Evolutionary conservation across 2,888 invertebrate species (phyloP).

Genomic region (Drosophila siamana): DNA sequence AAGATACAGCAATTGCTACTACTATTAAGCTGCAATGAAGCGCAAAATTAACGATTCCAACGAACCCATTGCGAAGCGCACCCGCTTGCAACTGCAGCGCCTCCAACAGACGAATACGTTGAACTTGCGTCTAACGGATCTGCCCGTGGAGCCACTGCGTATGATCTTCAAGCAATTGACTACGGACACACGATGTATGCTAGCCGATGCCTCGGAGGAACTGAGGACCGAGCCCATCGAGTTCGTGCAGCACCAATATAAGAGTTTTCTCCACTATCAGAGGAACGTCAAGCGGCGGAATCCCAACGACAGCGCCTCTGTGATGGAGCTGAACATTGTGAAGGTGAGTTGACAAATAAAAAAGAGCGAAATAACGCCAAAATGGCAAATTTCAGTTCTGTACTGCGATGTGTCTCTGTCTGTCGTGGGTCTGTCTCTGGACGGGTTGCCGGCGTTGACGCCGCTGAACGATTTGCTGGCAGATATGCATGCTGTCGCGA

Average conservation of each 20-base stretch:
- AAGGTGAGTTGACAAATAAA: too few relatives aligned
- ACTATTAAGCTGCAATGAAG: slow-evolving; percentile 7
- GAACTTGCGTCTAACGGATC: slow-evolving; percentile 14
- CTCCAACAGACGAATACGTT: not conserved
- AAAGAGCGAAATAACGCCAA: too few relatives aligned
- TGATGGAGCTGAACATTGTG: too few relatives aligned
- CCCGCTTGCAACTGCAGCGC: not conserved
- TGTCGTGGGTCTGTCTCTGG: too few relatives aligned
- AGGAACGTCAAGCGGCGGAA: not conserved
- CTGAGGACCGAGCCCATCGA: slow-evolving; percentile 20
- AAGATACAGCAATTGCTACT: not conserved
- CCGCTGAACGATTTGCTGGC: slow-evolving; percentile 34
- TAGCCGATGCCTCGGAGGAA: slow-evolving; percentile 15
- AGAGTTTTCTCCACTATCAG: not conserved
- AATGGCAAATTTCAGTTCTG: not conserved
- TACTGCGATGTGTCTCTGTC: too few relatives aligned
- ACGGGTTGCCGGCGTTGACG: slow-evolving; percentile 32
- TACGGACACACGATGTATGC: not conserved
- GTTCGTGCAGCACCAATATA: slow-evolving; percentile 31
- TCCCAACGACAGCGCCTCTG: too few relatives aligned
- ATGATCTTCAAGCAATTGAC: slow-evolving; percentile 40
- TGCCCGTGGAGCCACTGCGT: slow-evolving; percentile 39
- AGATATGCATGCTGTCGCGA: not conserved
- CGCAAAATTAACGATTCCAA: not conserved
- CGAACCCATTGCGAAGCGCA: slow-evolving; percentile 3